A percentile compares a stretch with the other conserved stretches of the same genome.
phyloP scores from a whole-genome alignment of 2,888 invertebrate genomes.

The Gastrophysa polygoni region DNA sequence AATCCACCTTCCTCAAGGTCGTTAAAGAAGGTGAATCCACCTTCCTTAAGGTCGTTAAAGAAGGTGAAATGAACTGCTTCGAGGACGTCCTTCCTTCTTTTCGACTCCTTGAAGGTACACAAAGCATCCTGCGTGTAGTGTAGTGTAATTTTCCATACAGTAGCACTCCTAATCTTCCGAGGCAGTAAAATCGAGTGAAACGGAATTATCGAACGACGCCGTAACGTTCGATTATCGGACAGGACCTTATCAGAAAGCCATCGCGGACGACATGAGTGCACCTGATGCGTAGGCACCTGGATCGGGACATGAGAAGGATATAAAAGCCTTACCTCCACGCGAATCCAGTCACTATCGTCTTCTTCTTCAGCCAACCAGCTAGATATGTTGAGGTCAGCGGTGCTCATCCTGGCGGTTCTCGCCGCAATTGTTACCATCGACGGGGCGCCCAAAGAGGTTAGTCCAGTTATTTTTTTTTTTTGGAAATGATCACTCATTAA shows the following conservation, averaged over 20 bases:
- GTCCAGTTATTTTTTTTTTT: neutral
- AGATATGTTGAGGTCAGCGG: slow-evolving; percentile 10
- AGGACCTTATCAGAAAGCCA: slow-evolving; percentile 11
- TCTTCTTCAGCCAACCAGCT: neutral
- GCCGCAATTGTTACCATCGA: neutral
- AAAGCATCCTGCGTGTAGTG: too few relatives aligned
- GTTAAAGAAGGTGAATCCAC: too few relatives aligned
- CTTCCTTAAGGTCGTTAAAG: too few relatives aligned
- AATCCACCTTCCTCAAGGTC: too few relatives aligned
- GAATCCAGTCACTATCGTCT: neutral
- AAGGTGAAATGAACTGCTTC: too few relatives aligned
- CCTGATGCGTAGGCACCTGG: slow-evolving; percentile 14
- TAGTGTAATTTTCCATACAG: too few relatives aligned
- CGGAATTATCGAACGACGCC: neutral
- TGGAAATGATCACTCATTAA: too few relatives aligned
- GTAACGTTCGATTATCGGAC: neutral
- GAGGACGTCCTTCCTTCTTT: too few relatives aligned
- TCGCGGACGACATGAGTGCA: slow-evolving; percentile 5
- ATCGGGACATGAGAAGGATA: slow-evolving; percentile 4
- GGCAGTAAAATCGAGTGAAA: too few relatives aligned
- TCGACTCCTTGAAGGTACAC: too few relatives aligned
- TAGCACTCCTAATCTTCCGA: too few relatives aligned
- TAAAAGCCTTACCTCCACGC: slow-evolving; percentile 14
- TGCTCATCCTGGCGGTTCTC: slow-evolving; percentile 4
- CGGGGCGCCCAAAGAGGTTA: slow-evolving; percentile 5